These are phyloP conservation scores for Artemia franciscana DNA, from an alignment of 1,140 invertebrate genomes.

Conservation along the genomic window DNA sequence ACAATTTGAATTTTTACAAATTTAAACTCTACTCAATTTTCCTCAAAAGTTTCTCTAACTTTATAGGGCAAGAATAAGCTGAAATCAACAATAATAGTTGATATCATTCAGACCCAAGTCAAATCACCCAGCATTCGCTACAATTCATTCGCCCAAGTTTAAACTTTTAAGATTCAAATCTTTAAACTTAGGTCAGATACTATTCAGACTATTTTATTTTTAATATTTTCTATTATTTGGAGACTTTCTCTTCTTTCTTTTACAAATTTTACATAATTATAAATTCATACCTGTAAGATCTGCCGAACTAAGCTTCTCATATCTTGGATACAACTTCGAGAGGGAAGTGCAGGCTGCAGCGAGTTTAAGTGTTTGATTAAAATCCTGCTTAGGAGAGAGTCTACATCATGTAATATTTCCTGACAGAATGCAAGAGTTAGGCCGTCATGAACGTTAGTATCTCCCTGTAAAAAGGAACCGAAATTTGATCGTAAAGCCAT, in stretches of 20 bases:
- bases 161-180: not conserved
- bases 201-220: not conserved
- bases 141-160: not conserved
- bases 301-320: not conserved
- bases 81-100: no score
- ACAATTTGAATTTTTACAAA: no score
- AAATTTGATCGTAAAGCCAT: not conserved
- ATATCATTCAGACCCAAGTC: no score
- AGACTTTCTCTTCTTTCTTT: not conserved
- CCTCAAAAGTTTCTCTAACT: no score
- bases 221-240: not conserved
- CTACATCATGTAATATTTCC: slow-evolving; percentile 11
- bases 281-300: not conserved
- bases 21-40: no score
- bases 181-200: not conserved
- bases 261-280: not conserved
- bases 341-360: not conserved
- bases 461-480: not conserved
- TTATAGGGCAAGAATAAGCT: no score
- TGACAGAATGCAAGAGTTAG: slow-evolving; percentile 12
- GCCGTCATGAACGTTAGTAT: slow-evolving; percentile 12
- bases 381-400: not conserved
- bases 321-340: not conserved
- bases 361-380: not conserved
- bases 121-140: not conserved